phyloP scores from a whole-genome alignment of 2,113 vertebrate species.

The Perca flavescens region DNA sequence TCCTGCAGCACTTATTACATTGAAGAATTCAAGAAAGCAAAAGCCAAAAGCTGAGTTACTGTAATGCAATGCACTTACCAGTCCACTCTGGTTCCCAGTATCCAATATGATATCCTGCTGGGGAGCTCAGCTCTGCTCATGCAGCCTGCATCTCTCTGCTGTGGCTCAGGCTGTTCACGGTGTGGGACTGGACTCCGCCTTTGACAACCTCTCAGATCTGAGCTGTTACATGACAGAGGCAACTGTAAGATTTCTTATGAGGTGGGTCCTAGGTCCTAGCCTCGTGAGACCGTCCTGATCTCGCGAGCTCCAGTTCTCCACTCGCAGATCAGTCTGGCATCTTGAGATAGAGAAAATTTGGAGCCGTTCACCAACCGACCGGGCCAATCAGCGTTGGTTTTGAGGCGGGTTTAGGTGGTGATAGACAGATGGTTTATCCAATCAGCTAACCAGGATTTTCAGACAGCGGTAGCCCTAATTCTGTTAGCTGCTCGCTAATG shows the following conservation, averaged over 20 bases:
- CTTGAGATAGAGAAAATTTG: no score
- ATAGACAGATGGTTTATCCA: no score
- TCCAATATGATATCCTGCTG: slow-evolving; percentile 20
- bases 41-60: not conserved
- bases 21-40: not conserved
- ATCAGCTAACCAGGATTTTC: no score
- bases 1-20: not conserved
- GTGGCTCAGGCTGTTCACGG: slow-evolving; percentile 1
- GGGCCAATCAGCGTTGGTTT: no score
- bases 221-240: not conserved
- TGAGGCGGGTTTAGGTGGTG: no score
- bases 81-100: slow-evolving; percentile 7
- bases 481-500: no score
- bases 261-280: no score
- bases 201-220: not conserved
- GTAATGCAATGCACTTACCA: slow-evolving; percentile 43
- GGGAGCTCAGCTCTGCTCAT: slow-evolving; percentile 20
- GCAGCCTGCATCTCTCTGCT: slow-evolving; percentile 30
- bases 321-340: no score
- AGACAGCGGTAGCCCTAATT: no score
- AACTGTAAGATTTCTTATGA: not conserved
- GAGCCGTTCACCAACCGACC: no score
- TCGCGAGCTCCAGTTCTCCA: no score
- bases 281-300: no score
- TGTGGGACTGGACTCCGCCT: slow-evolving; percentile 50